phyloP scores from a whole-genome alignment of 92 coral and sea anemone species.

The Zoanthus sociatus region DNA sequence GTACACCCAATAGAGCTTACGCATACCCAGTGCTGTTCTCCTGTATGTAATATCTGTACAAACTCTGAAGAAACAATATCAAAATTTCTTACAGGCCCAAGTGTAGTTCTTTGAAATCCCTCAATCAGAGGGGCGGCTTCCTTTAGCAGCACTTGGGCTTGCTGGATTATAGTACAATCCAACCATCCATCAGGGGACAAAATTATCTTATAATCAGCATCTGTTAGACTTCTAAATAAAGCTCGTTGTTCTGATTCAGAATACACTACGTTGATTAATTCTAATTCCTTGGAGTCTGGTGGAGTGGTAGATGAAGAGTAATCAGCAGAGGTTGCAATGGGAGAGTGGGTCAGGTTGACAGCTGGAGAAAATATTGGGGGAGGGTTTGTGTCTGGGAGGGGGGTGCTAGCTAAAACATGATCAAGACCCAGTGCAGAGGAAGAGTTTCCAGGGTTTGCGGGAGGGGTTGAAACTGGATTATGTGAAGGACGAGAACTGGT shows the following conservation, averaged over 20 bases:
- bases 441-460: constrained; percentile 25
- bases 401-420: constrained; percentile 18
- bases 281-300: constrained; percentile 16
- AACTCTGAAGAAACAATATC: too few species aligned
- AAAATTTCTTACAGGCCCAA: too few species aligned
- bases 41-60: too few species aligned
- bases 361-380: neutral
- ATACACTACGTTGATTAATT: constrained; percentile 16
- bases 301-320: neutral
- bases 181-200: constrained; percentile 69
- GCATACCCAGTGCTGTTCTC: too few species aligned
- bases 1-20: too few species aligned
- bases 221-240: constrained; percentile 1
- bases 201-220: constrained; percentile 37
- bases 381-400: constrained; percentile 21
- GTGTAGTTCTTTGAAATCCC: constrained; percentile 75
- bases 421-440: constrained; percentile 9
- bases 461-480: constrained; percentile 14
- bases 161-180: constrained; percentile 66
- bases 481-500: constrained; percentile 13
- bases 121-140: constrained; percentile 64
- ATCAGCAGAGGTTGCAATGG: constrained; percentile 8
- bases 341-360: constrained; percentile 10
- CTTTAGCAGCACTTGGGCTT: constrained; percentile 65
- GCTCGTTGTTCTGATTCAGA: constrained; percentile 23